Percentiles rank a stretch among this genome's conserved stretches.
Evolutionary conservation across 2,113 vertebrate species (phyloP).

Genomic region (Grammomys dolichurus): DNA sequence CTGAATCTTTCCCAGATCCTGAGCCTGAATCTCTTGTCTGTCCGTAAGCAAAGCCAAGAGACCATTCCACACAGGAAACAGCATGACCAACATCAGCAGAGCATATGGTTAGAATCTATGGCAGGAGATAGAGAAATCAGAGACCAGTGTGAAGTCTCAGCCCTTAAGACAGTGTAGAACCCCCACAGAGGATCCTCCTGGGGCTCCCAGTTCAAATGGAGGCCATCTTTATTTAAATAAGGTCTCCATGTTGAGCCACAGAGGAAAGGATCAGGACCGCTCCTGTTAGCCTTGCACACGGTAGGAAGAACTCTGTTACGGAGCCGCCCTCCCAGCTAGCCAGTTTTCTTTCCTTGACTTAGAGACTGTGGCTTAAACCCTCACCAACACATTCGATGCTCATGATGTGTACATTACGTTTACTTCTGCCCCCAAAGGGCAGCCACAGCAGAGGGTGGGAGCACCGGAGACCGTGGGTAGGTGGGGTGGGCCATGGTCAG

Average conservation of each 20-base stretch:
- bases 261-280: not conserved
- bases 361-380: not conserved
- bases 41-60: not conserved
- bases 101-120: not conserved
- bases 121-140: not conserved
- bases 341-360: not conserved
- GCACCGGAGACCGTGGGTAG: fast-evolving
- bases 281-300: no score
- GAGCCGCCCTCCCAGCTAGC: not conserved
- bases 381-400: not conserved
- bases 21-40: no score
- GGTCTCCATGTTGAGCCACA: not conserved
- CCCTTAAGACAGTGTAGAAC: fast-evolving
- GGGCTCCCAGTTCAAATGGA: not conserved
- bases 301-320: not conserved
- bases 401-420: not conserved
- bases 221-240: not conserved
- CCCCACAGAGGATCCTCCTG: not conserved
- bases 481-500: not conserved
- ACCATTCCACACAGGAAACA: not conserved
- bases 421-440: not conserved
- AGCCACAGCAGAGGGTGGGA: not conserved
- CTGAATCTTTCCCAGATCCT: not conserved
- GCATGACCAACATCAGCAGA: not conserved
- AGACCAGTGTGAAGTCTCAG: not conserved